Base-by-base conservation (phyloP, 2,797 vertebrate species). In the Myiothlypis chrysogaster region DNA sequence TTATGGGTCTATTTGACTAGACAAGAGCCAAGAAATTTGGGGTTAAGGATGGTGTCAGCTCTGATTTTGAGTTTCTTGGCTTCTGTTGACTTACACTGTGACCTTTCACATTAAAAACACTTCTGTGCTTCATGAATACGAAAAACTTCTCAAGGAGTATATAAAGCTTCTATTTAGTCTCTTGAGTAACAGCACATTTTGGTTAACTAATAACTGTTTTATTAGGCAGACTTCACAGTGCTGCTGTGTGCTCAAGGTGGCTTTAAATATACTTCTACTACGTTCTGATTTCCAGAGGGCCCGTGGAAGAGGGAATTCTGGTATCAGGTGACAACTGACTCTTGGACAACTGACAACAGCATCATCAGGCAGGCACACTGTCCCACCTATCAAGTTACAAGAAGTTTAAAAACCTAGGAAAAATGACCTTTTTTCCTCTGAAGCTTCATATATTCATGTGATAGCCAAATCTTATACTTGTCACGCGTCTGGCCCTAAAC, bases 61-160 rank as follows among this genome's bases (percentile, higher is more conserved):
- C 81, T 93, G 83, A 88, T 50, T 76, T 69, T 92, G 24, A 90
- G 70, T 83, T 95, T 86, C 47, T 83, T 82, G 79, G 53, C 85
- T 97, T 93, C 79, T 77, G 63, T 77, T 79, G 87, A 85, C 44
- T 96, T 87, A 92, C 12, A 65, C n/a, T 5, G 2, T 2, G 12
- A 82, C 27, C 49, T 73, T 75, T 79, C 68, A 59, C 24, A 49
- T 47, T 65, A 73, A 94, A 78, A 92, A 8, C 12, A 66, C 30
- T 87, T 82, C 43, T 47, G 34, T 30, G 47, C 41, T 79, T 87
- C 64, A 55, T 28, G 60, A 81, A 93, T 8, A 70, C 1, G 39
- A 83, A 85, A 90, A 90, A 6, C 1, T 37, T 47, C 46, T 79
- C 25, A 63, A 46, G 32, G 32, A 72, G 19, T 70, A 93, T 61